Percentiles rank a stretch among this genome's conserved stretches.
These are phyloP conservation scores for Calcarius ornatus DNA, from an alignment of 2,113 vertebrate species.

Conservation along the genomic window DNA sequence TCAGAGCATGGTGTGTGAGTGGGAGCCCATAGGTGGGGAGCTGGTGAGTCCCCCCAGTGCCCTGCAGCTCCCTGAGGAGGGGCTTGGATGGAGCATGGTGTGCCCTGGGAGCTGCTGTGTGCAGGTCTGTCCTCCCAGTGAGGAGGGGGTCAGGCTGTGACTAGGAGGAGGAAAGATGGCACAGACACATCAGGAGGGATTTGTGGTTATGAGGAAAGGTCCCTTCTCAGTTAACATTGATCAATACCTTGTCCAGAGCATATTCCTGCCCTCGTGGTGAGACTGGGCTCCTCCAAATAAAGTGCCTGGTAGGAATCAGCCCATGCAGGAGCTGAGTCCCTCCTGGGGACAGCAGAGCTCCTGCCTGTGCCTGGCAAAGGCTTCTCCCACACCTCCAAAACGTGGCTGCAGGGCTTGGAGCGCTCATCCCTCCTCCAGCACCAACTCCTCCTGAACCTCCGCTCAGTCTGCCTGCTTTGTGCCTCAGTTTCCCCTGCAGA, in stretches of 20 bases:
- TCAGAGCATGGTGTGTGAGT: rapidly evolving
- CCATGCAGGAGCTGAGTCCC: neutral
- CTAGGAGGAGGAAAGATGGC: neutral
- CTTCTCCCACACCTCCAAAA: neutral
- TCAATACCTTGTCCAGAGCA: neutral
- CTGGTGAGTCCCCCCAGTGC: neutral
- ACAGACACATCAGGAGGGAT: neutral
- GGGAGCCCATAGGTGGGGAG: neutral
- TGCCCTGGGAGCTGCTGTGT: neutral
- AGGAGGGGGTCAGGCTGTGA: neutral
- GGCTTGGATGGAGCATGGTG: rapidly evolving
- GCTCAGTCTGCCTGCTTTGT: neutral
- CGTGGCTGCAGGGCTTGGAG: rapidly evolving
- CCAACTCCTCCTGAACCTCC: neutral
- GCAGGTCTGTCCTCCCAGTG: rapidly evolving
- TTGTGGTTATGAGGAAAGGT: neutral
- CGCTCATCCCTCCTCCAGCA: neutral
- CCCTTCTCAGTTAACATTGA: neutral
- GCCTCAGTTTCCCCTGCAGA: neutral
- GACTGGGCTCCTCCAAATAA: neutral
- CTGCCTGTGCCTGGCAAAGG: neutral
- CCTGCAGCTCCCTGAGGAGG: neutral
- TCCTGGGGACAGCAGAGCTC: neutral
- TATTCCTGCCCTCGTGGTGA: neutral
- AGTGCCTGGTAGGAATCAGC: conserved; percentile 43